Evolutionary conservation across 2,797 vertebrate genomes (phyloP), one percentile per base, ranked within the genome.

Genomic region (Chiloscyllium punctatum): DNA sequence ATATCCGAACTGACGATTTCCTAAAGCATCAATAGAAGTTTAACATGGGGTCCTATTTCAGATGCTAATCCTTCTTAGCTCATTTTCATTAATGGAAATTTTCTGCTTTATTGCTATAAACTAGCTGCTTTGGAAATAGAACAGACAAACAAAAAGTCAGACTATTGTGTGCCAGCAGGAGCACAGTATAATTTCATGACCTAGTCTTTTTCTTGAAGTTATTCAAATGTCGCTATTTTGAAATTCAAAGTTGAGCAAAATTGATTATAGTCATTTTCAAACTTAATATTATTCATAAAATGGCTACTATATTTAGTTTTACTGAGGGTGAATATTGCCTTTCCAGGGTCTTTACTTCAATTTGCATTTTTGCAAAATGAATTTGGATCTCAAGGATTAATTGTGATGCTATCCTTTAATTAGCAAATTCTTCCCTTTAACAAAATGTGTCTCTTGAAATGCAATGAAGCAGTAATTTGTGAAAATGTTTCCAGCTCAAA

Each of bases 201-300:
- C 37, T 62, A 1, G 2, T 51, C 6, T 30, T 27, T 42, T 72
- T 72, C 21, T 42, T 30, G 27, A 94, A 3, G 71, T 94, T 94
- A 51, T 42, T 42, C 27, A 94, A 94, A 51, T 94, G 25, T 25
- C 27, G 4, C 11, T 72, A 13, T 53, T 13, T 30, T 94, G 37
- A 72, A 72, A 72, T 94, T 94, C 92, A 94, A 94, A 48, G 11
- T 42, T 94, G 92, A 94, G 48, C 37, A 72, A 33, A 57, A 74
- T 21, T 91, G 88, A 91, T 66, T 62, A 37, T 91, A 16, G 42
- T 84, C 42, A 37, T 91, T 91, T 91, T 7, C 88, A 68, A 9
- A 66, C 57, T 37, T 91, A 68, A 37, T 91, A 91, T 66, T 66
- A 68, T 68, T 16, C 57, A 66, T n/a, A 66, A 91, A 88, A 57